Evolutionary conservation across 2,797 vertebrate species (phyloP).

Genomic region (Notamacropus eugenii): DNA sequence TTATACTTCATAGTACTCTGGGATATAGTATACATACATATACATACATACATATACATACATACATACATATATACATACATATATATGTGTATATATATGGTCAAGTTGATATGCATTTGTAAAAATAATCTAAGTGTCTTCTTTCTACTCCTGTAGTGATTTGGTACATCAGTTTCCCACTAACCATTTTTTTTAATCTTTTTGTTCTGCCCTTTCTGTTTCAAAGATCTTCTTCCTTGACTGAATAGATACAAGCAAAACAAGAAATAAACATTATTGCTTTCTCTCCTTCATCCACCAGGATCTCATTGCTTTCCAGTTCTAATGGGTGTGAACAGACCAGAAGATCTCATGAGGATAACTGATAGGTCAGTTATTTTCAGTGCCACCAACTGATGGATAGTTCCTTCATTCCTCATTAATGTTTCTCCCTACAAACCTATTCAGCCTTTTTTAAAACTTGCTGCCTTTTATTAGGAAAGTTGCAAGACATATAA

Average conservation of each 20-base stretch:
- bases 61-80: no score
- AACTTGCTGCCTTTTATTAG: no score
- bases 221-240: neutral
- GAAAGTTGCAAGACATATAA: no score
- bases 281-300: neutral
- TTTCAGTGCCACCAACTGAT: no score
- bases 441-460: no score
- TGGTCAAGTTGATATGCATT: neutral
- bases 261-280: neutral
- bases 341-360: neutral
- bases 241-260: neutral
- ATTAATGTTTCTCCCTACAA: no score
- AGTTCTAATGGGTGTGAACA: neutral
- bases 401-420: no score
- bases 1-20: neutral
- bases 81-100: neutral
- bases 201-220: neutral
- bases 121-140: neutral
- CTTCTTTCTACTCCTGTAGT: neutral
- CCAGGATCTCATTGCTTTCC: neutral
- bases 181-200: neutral
- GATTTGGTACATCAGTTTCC: neutral
- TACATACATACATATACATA: no score
- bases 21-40: neutral
- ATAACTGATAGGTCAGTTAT: neutral